Base-by-base conservation (phyloP, 2,797 vertebrate species). In the Cetoscarus ocellatus region DNA sequence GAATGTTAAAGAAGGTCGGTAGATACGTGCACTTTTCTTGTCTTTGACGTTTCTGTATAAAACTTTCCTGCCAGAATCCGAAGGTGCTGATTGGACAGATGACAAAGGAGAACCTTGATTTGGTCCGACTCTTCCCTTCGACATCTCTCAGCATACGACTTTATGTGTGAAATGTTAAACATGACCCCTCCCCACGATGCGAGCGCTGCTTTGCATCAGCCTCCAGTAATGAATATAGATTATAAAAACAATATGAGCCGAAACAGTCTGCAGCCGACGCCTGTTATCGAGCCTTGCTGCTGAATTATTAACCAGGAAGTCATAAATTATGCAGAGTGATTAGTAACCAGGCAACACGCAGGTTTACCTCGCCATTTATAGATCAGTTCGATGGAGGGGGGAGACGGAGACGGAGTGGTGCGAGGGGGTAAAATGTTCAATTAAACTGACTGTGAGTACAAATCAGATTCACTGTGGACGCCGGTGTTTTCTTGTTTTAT, bases 281-380 rank as follows among this genome's bases (percentile, higher is more conserved):
- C 70, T 83, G 67, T 50, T 75, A 79, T 85, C 19, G 70, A 88
- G 68, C 79, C 40, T 11, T 9, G 7, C 58, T 70, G 12, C 67
- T 91, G 81, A 84, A 88, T 89, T 84, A 89, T 39, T 80, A 7
- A 91, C 84, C 83, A 86, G 57, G 40, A 19, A 0, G 1, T 50
- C 62, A 69, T 91, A 61, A 89, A 89, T 88, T 80, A 90, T 90
- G 86, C 77, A 88, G 75, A 59, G 40, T 81, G 86, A 88, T 88
- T 79, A 85, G 87, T 84, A 78, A 79, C 84, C 81, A 80, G 77
- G 86, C 82, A 84, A 85, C 75, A 60, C 10, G 7, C n/a, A 0
- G 77, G 53, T 70, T 77, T 70, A 86, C 70, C 75, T 70, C 47
- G 3, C 18, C 0, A n/a, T 55, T 72, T 80, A 64, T 36, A 35